Conservation (phyloP, 2,888 invertebrate species). For the Hypsopygia costalis region DNA sequence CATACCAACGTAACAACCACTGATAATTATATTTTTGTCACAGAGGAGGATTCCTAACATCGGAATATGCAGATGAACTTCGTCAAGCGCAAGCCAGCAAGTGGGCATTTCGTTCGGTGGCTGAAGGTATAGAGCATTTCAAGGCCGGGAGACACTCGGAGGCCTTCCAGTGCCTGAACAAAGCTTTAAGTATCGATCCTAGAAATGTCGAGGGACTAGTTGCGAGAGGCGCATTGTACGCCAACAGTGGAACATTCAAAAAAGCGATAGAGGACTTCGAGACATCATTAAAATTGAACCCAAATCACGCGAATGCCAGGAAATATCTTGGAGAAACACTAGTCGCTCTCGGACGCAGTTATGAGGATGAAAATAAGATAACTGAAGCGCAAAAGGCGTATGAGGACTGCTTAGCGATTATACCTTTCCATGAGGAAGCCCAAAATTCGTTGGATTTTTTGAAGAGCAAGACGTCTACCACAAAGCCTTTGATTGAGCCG, state of each 20-base stretch:
- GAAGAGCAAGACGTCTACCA: slow-evolving; percentile 82
- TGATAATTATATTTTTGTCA: slow-evolving; percentile 14
- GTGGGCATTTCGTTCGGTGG: slow-evolving; percentile 96
- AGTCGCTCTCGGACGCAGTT: slow-evolving; percentile 92
- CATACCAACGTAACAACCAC: no score
- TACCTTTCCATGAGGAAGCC: slow-evolving; percentile 93
- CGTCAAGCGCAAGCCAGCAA: slow-evolving; percentile 95
- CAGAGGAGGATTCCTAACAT: slow-evolving; percentile 88
- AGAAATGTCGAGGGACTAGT: slow-evolving; percentile 95
- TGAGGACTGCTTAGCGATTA: slow-evolving; percentile 89
- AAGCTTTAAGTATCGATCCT: slow-evolving; percentile 94
- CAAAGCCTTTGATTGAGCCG: slow-evolving; percentile 83
- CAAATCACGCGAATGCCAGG: slow-evolving; percentile 94
- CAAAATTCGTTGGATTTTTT: slow-evolving; percentile 90
- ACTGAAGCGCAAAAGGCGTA: slow-evolving; percentile 92
- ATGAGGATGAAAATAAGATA: slow-evolving; percentile 92
- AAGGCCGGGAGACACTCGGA: slow-evolving; percentile 96
- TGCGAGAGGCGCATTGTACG: slow-evolving; percentile 94
- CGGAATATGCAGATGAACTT: slow-evolving; percentile 91
- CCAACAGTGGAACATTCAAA: slow-evolving; percentile 95
- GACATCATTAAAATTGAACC: slow-evolving; percentile 92
- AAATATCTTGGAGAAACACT: slow-evolving; percentile 97
- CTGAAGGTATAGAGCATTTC: slow-evolving; percentile 97
- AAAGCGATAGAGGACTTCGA: slow-evolving; percentile 98
- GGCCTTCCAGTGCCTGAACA: slow-evolving; percentile 96